Base-by-base conservation (phyloP, 2,113 vertebrate species). In the human (Homo sapiens) region DNA sequence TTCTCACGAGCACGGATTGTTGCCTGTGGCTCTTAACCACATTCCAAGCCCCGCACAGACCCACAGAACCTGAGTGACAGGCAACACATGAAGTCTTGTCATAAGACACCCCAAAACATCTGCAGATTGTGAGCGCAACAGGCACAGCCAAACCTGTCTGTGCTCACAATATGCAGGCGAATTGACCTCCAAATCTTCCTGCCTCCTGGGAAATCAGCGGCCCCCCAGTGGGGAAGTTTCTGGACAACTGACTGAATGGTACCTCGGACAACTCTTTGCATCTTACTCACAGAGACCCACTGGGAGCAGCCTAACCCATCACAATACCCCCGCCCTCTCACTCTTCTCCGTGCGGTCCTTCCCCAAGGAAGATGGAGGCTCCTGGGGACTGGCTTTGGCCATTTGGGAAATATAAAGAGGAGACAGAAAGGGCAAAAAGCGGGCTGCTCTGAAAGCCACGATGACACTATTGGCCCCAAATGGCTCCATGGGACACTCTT, bases 191-290 rank as follows among this genome's bases (percentile, higher is more conserved):
- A 18, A 1, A 7, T 45, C 40, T 17, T 68, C n/a, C 70, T 16
- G 32, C 2, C 3, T n/a, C 57, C 83, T n/a, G 20, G 50, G 88
- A 64, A 89, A 85, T 72, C 35, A 18, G 64, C 50, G 61, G 13
- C 13, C 17, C n/a, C 16, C 27, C 43, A n/a, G 32, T 0, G 1
- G 76, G 50, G 48, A 81, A 35, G n/a, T 23, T 38, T 87, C 12
- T 55, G 35, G 48, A 66, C 68, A 57, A 17, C 45, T 10, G 9
- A 18, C 18, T 2, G 12, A 6, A 1, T 32, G 68, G 90, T n/a
- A 97, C 94, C 97, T 96, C 25, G 97, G 97, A 97, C 96, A 97
- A 97, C 89, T 17, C 92, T 95, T 23, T 0, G 14, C 0, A 3
- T 48, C 27, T 11, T 23, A 0, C 12, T 18, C 6, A 16, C 3